Conservation (phyloP, 2,113 vertebrate genomes). For the Leiothrix lutea region DNA sequence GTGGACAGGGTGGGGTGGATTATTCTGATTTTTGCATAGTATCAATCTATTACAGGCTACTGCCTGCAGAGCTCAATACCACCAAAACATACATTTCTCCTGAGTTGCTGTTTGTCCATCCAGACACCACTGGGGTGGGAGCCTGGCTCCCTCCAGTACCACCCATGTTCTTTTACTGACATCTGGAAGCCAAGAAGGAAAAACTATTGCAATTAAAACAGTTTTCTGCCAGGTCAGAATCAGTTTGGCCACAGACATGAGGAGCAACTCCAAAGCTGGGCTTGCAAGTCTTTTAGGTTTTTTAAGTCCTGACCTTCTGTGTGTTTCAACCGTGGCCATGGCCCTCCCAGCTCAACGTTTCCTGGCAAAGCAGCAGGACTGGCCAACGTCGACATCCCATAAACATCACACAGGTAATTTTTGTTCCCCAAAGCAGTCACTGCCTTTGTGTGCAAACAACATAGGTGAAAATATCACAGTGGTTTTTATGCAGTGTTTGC, state of each 20-base stretch:
- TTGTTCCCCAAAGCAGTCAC: neutral
- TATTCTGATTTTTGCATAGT: neutral
- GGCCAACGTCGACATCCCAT: rapidly evolving
- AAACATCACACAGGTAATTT: neutral
- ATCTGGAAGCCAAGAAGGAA: neutral
- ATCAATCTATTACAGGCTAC: neutral
- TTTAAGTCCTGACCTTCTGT: neutral
- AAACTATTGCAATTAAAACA: neutral
- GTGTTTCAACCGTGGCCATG: rapidly evolving
- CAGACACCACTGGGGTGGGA: neutral
- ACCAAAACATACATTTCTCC: neutral
- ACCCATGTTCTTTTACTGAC: neutral
- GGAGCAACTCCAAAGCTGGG: neutral
- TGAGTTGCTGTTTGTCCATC: neutral
- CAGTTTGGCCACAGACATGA: neutral
- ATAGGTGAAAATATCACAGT: neutral
- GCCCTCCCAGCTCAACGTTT: rapidly evolving
- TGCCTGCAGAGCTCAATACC: neutral
- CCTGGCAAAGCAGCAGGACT: neutral
- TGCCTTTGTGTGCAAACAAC: neutral
- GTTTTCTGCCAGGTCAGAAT: neutral
- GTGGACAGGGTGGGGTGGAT: neutral
- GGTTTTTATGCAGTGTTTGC: neutral
- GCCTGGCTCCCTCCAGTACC: neutral
- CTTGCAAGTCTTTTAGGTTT: neutral